Percentiles rank a stretch among this genome's conserved stretches.
These are phyloP conservation scores for Poecile atricapillus DNA, from an alignment of 2,113 vertebrate species.

Conservation along the genomic window DNA sequence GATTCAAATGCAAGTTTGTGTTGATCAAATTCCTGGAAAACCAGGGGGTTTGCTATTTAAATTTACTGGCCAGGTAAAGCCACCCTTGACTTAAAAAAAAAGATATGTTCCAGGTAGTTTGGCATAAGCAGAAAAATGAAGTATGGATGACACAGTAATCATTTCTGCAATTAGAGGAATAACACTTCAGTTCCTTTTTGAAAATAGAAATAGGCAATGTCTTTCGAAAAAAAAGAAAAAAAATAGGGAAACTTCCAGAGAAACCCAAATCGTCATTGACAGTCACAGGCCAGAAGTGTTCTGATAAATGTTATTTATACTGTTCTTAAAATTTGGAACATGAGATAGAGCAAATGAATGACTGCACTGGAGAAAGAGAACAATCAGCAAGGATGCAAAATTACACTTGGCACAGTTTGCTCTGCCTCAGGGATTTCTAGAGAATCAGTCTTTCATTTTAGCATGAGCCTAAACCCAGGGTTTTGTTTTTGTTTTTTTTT, in stretches of 20 bases:
- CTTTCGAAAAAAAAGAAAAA: neutral
- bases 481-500: neutral
- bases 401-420: slow-evolving; percentile 26
- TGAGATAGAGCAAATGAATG: slow-evolving; percentile 42
- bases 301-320: slow-evolving; percentile 17
- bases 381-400: slow-evolving; percentile 2
- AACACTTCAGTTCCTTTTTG: neutral
- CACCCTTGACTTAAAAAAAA: neutral
- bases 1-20: neutral
- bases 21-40: neutral
- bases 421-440: slow-evolving; percentile 21
- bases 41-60: neutral
- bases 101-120: neutral
- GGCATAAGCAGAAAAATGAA: neutral
- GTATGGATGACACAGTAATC: neutral
- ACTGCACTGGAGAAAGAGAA: neutral
- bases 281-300: neutral
- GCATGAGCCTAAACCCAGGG: neutral
- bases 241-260: neutral
- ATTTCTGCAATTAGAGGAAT: neutral
- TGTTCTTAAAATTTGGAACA: neutral
- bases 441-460: slow-evolving; percentile 43
- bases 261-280: neutral
- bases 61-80: neutral
- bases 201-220: neutral